A percentile compares a stretch with the other conserved stretches of the same genome.
Evolutionary conservation across 92 coral and sea anemone genomes (phyloP).

Genomic region (Actinostola sp.): DNA sequence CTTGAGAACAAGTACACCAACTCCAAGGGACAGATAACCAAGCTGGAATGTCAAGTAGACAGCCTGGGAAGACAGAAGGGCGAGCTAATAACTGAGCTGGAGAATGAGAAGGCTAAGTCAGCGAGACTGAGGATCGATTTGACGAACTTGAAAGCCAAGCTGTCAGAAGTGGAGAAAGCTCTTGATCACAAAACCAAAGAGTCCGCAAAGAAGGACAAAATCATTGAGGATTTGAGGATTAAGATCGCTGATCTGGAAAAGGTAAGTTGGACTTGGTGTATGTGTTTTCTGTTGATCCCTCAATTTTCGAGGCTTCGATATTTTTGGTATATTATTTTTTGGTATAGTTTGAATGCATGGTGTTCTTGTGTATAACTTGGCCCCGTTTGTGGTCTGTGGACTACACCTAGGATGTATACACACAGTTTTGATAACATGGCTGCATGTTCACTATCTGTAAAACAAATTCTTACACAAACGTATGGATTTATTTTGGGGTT

Average conservation of each 20-base stretch:
- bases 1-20: conserved; percentile 62
- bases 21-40: conserved; percentile 52
- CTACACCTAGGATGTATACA: too few relatives aligned
- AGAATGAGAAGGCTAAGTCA: conserved; percentile 65
- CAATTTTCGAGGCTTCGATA: too few relatives aligned
- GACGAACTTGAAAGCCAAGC: conserved; percentile 49
- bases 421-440: too few relatives aligned
- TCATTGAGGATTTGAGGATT: conserved; percentile 65
- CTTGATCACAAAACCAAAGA: conserved; percentile 68
- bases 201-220: conserved; percentile 57
- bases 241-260: conserved; percentile 62
- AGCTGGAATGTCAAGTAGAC: conserved; percentile 59
- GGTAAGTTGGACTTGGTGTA: conserved; percentile 7
- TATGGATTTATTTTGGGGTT: too few relatives aligned
- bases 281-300: too few relatives aligned
- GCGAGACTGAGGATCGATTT: conserved; percentile 57
- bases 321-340: too few relatives aligned
- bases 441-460: too few relatives aligned
- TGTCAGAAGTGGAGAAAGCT: conserved; percentile 61
- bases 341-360: too few relatives aligned
- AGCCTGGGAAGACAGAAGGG: conserved; percentile 57
- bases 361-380: too few relatives aligned
- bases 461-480: too few relatives aligned
- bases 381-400: too few relatives aligned
- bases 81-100: conserved; percentile 65